Evolutionary conservation across 2,888 invertebrate species (phyloP), one percentile per base, ranked within the genome.

Genomic region (Amblyjoppa fuscipennis): DNA sequence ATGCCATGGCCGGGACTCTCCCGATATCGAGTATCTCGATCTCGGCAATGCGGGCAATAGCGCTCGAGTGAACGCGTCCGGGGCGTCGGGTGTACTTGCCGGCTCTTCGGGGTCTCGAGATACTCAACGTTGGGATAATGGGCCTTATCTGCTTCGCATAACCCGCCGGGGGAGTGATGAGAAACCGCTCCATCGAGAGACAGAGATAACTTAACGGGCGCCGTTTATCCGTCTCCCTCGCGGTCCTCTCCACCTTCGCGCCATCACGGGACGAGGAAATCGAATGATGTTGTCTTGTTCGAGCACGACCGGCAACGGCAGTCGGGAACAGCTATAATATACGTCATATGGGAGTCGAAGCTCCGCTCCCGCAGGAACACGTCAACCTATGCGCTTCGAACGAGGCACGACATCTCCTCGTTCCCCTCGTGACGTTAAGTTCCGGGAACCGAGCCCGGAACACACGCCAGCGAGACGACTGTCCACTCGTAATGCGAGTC

Each of bases 401-500:
- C 49, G 53, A 69, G 70, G 66, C 69, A 74, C 68, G 69, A 70
- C 81, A 38, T 71, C 53, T 68, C 41, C 76, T 61, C 53, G 38
- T 34, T 70, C 20, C 70, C 74, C 78, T 74, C 69, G 69, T 74
- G 80, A 74, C 80, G 64, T 77, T 85, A 77, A 77, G 66, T 79
- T 78, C 74, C 73, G 61, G 64, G 53, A 51, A 77, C 51, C 34
- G 34, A 28, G 49, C n/a, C 53, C 66, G 75, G 71, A 80, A 56
- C 64, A 85, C 61, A 73, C 75, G 69, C 71, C 84, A 83, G 74
- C 85, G 84, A 85, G 84, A 83, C 81, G 80, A 79, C 85, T 84
- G 88, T 85, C 81, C 86, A 85, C 87, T 87, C 88, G 90, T 89
- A 90, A 92, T 90, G 90, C 89, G 86, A 88, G 89, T 87, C 90